Percentiles rank a stretch among this genome's conserved stretches.
phyloP scores from a whole-genome alignment of 2,797 vertebrate species.

The Gobionotothen gibberifrons region DNA sequence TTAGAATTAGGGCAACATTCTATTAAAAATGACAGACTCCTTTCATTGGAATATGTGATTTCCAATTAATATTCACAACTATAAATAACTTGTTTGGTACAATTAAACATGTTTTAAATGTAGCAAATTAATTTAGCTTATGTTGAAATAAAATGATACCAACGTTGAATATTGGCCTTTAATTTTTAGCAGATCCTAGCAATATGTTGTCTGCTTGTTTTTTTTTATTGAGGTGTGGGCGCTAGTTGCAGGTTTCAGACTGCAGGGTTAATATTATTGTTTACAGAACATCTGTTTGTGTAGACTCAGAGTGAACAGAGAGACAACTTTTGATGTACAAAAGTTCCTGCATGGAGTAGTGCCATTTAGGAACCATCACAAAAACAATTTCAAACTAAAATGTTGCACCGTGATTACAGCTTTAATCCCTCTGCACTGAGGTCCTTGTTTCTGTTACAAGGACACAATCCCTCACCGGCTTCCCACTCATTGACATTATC shows the following conservation, averaged over 20 bases:
- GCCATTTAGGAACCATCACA: neutral
- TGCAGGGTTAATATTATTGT: neutral
- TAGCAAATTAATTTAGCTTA: neutral
- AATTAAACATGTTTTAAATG: neutral
- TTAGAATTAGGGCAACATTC: neutral
- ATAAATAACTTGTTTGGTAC: neutral
- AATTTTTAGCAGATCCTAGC: neutral
- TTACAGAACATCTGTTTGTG: neutral
- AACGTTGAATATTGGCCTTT: neutral
- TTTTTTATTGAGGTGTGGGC: neutral
- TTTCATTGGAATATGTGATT: neutral
- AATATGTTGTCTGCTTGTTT: neutral
- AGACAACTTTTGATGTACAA: neutral
- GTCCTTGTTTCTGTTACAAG: neutral
- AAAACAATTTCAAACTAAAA: too few relatives aligned
- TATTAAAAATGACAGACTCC: neutral
- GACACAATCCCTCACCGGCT: neutral
- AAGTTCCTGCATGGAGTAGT: neutral
- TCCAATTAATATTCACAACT: neutral
- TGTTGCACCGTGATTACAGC: neutral
- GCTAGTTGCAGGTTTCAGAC: neutral
- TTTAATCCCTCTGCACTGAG: neutral
- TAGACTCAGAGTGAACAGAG: neutral
- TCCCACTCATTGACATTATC: neutral
- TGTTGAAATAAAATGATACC: neutral